Evolutionary conservation across 2,113 vertebrate species (phyloP).

Genomic region (Atherinomorus stipes): DNA sequence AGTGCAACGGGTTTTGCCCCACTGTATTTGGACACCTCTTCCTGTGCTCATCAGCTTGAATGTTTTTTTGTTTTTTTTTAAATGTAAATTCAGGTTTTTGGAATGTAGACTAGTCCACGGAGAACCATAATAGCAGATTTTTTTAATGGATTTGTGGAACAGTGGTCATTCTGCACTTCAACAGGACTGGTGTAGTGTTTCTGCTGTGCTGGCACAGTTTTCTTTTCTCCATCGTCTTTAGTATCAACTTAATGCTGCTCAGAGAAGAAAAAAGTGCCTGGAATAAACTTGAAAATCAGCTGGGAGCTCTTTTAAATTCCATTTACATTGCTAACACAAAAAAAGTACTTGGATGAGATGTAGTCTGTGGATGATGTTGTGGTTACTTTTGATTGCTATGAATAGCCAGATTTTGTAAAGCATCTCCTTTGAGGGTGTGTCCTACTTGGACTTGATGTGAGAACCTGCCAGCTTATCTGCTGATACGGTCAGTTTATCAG

Average conservation of each 20-base stretch:
- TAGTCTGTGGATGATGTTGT: not conserved
- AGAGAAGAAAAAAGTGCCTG: not conserved
- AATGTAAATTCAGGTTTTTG: no score
- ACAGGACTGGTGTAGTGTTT: no score
- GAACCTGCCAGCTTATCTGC: slow-evolving; percentile 71
- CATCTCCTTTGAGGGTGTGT: slow-evolving; percentile 36
- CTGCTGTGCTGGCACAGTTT: not conserved
- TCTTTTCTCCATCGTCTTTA: not conserved
- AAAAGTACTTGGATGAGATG: no score
- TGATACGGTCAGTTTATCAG: slow-evolving; percentile 39
- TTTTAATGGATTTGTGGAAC: not conserved
- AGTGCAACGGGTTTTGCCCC: no score
- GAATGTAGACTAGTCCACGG: no score
- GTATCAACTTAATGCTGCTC: not conserved
- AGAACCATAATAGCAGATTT: no score
- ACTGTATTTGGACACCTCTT: no score
- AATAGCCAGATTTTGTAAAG: slow-evolving; percentile 56
- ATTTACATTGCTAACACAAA: not conserved
- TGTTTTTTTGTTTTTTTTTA: no score
- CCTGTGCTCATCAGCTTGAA: no score
- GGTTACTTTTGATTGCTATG: slow-evolving; percentile 57
- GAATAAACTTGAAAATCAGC: not conserved
- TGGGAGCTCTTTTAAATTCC: not conserved
- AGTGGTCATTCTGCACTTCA: not conserved
- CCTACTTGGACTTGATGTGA: slow-evolving; percentile 60